Base-by-base conservation (phyloP, 2,113 vertebrate genomes). In the Lepisosteus oculatus region DNA sequence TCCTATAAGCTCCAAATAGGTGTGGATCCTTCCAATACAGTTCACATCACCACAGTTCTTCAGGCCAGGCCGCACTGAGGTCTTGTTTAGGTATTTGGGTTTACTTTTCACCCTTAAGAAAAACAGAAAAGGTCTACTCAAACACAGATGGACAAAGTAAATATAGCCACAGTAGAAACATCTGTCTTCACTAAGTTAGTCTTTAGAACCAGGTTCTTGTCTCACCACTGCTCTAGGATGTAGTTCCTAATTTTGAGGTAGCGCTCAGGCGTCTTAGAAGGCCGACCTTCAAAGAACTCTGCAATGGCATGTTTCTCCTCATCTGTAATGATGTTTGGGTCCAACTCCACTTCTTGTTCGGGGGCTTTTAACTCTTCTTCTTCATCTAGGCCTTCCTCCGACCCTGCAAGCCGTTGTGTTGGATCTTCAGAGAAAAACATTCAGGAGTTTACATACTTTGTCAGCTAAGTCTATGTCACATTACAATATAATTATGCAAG, bases 11-110 rank as follows among this genome's bases (percentile, higher is more conserved):
- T 99, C 97, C 87, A 99, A 80, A 89, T 98, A 99, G 0, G 96
- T 98, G 90, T 99, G 97, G 80, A 99, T 96, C 61, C 96, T 89
- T 61, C 97, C 97, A 43, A 99, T 99, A 84, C 97, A 99, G 92
- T 99, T 99, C 14, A 99, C 97, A 1, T 99, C 97, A 0, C 97
- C 97, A 1, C 97, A 99, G 88, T 98, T 97, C 92, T 96, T 99
- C 57, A 99, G 89, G 67, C 97, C 97, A 0, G 97, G 96, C 2
- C 97, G 95, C 44, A 99, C 97, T 0, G 96, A 99, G 0, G 97
- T 99, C 88, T 99, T 99, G 85, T 99, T 99, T 82, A 99, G 88
- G 87, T 99, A 99, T 75, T 90, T 95, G 55, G 97, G 97, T 79
- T 95, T 98, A 80, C 90, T 92, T 72, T 81, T 94, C 71, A 93